phyloP scores from a whole-genome alignment of 1,140 invertebrate genomes.

The Trichoplusia ni region DNA sequence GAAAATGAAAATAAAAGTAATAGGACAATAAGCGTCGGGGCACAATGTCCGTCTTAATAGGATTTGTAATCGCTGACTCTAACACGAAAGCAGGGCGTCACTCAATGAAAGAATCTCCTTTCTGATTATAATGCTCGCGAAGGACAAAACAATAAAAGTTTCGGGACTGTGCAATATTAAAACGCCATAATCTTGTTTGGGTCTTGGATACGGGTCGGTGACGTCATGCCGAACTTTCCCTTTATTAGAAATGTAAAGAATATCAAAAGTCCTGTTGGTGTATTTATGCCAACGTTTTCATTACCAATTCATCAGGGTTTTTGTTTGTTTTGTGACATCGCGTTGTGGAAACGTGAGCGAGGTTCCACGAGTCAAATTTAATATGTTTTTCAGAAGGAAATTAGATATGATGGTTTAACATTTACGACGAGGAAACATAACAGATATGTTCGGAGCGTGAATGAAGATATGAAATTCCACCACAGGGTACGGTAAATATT shows the following conservation, averaged over 20 bases:
- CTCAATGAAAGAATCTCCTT: conserved; percentile 66
- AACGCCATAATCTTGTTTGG: conserved; percentile 68
- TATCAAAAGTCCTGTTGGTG: conserved; percentile 52
- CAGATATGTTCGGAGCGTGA: conserved; percentile 4
- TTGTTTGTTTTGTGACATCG: conserved; percentile 50
- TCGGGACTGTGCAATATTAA: conserved; percentile 65
- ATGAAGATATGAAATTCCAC: conserved; percentile 19
- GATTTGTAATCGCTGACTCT: conserved; percentile 59
- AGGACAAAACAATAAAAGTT: conserved; percentile 69
- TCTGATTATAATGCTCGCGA: conserved; percentile 61
- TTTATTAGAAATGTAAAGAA: conserved; percentile 67
- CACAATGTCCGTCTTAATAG: conserved; percentile 59
- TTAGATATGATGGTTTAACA: conserved; percentile 52
- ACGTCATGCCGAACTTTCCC: conserved; percentile 52
- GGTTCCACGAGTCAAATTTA: conserved; percentile 58
- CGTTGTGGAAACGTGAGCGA: conserved; percentile 40
- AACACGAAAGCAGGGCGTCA: conserved; percentile 55
- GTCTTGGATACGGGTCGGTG: conserved; percentile 44
- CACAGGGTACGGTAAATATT: conserved; percentile 23
- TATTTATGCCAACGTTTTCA: conserved; percentile 61
- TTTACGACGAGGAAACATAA: conserved; percentile 15
- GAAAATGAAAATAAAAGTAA: conserved; percentile 66
- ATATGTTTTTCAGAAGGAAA: conserved; percentile 52
- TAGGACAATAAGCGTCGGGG: conserved; percentile 46
- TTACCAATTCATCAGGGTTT: conserved; percentile 58